Evolutionary conservation across 2,113 vertebrate genomes (phyloP).

Genomic region (Serinus canaria): DNA sequence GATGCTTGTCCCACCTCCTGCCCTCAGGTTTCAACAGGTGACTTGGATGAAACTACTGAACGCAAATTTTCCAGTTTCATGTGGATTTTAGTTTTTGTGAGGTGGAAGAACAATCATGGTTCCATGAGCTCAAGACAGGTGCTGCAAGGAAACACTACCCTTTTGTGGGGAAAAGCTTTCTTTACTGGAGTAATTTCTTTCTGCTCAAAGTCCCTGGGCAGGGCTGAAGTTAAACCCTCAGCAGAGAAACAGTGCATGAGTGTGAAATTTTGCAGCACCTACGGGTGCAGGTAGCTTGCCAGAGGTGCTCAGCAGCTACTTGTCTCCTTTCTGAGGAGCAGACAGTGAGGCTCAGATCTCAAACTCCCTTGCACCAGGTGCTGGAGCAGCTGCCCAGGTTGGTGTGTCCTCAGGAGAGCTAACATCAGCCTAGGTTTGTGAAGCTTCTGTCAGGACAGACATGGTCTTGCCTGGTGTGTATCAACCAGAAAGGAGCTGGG

Average conservation of each 20-base stretch:
- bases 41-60: neutral
- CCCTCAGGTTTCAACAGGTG: neutral
- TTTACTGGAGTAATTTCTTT: neutral
- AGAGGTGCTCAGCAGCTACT: accelerated
- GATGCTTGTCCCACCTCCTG: neutral
- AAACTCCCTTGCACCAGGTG: neutral
- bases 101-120: neutral
- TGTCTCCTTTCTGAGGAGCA: accelerated
- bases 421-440: neutral
- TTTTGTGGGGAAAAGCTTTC: neutral
- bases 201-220: neutral
- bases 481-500: neutral
- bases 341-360: accelerated
- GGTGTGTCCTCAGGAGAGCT: neutral
- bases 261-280: neutral
- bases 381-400: neutral
- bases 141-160: neutral
- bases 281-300: accelerated
- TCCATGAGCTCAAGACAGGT: neutral
- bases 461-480: neutral
- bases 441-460: neutral
- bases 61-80: neutral
- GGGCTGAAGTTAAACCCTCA: neutral
- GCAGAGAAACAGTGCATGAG: neutral
- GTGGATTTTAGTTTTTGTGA: neutral